Evolutionary conservation across 2,888 invertebrate genomes (phyloP).

Genomic region (Orthosia gracilis): DNA sequence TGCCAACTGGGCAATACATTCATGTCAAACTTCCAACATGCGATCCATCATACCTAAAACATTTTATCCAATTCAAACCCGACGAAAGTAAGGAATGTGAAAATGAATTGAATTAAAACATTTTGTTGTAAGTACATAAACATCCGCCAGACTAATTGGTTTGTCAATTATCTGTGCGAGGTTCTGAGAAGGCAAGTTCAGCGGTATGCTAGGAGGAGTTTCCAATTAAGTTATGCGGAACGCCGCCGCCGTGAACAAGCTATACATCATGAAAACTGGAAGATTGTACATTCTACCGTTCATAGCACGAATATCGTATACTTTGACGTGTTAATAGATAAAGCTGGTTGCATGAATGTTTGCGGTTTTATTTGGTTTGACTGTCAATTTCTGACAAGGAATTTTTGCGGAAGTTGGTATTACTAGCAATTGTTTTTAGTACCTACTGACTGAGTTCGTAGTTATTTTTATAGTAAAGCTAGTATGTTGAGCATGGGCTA

Average conservation of each 20-base stretch:
- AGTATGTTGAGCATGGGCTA: too few relatives aligned
- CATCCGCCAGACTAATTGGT: conserved; percentile 57
- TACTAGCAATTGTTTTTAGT: too few relatives aligned
- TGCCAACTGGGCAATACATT: neutral
- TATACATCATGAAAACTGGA: conserved; percentile 76
- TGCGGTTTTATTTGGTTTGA: conserved; percentile 18
- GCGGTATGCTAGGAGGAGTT: conserved; percentile 71
- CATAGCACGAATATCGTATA: conserved; percentile 59
- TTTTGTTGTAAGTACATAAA: conserved; percentile 50
- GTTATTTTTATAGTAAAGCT: too few relatives aligned
- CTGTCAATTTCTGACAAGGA: conserved; percentile 20
- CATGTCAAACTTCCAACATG: conserved; percentile 2
- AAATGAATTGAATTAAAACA: conserved; percentile 47
- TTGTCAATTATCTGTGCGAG: conserved; percentile 66
- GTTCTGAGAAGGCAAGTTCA: conserved; percentile 53
- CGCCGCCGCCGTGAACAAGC: conserved; percentile 77
- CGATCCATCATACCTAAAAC: conserved; percentile 11
- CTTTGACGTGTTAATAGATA: conserved; percentile 62
- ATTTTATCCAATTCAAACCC: conserved; percentile 31
- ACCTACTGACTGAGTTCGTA: neutral
- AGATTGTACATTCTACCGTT: conserved; percentile 57
- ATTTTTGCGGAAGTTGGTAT: conserved; percentile 29
- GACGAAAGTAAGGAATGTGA: conserved; percentile 54
- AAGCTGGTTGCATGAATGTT: conserved; percentile 43
- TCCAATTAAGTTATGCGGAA: conserved; percentile 90